Evolutionary conservation across 2,888 invertebrate species (phyloP), one percentile per base, ranked within the genome.

Genomic region (Aricia artaxerxes): DNA sequence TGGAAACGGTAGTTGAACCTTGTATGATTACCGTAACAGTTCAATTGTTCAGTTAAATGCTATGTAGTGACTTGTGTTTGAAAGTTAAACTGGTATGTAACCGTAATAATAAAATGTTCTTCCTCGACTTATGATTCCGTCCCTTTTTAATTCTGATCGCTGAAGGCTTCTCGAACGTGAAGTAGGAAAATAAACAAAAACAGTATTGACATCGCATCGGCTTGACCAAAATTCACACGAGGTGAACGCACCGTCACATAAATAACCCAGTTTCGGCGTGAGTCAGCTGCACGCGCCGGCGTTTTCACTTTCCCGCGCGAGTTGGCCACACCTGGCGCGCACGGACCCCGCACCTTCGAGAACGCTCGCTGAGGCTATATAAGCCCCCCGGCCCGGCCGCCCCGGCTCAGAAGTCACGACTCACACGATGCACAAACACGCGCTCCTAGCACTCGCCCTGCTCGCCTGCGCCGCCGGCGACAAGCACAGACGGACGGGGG

Each of bases 331-430:
- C 87, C 93, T 92, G 92, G 81, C 84, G 82, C 84, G 82, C 86
- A 87, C 88, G 85, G 87, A 89, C 83, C 80, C 84, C 85, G 85
- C 84, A 85, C 89, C 88, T 93, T 94, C 94, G 92, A 91, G 94
- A 94, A 94, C 84, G 81, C 82, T 85, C 87, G 81, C 87, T 85
- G 86, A 91, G 87, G 86, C 91, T 94, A 94, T 94, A 94, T 89
- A 94, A 93, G 84, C 84, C 81, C 80, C 81, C 78, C 84, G 85
- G 82, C 81, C 80, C 82, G 82, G 83, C 82, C 81, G 79, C 83
- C 83, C 88, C 85, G 84, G 82, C 85, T 86, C 86, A 88, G 87
- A 83, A 86, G 84, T 85, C 73, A 16, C 16, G 11, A 81, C 80
- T 73, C 82, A 83, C 85, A 83, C 81, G 77, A 81, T 93, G 92